Conservation (phyloP, 2,888 invertebrate species). For the Marronus borbonicus region DNA sequence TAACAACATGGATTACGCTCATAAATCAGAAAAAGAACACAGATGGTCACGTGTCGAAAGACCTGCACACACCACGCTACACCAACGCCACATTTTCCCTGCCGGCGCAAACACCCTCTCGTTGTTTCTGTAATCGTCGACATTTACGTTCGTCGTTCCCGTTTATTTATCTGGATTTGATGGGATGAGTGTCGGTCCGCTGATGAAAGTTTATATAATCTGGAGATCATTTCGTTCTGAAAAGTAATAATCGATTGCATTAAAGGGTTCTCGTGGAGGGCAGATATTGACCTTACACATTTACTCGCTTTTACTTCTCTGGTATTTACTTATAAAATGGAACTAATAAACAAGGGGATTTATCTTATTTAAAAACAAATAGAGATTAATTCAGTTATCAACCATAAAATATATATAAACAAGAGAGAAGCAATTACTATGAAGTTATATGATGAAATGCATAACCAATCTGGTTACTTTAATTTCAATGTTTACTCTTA, state of each 20-base stretch:
- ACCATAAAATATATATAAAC: no score
- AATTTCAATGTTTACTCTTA: no score
- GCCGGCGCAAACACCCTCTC: constrained; percentile 25
- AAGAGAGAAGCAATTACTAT: no score
- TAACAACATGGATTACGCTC: constrained; percentile 54
- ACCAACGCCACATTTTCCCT: constrained; percentile 20
- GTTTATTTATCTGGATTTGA: constrained; percentile 44
- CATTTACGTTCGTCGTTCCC: constrained; percentile 40
- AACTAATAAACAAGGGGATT: neutral
- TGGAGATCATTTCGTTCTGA: constrained; percentile 16
- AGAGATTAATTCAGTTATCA: no score
- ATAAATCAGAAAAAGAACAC: constrained; percentile 55
- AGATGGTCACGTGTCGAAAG: constrained; percentile 55
- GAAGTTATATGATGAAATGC: no score
- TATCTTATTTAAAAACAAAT: neutral
- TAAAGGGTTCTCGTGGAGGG: neutral
- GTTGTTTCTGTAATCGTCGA: constrained; percentile 35
- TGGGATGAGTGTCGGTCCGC: constrained; percentile 24
- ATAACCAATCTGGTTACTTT: no score
- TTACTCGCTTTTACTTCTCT: neutral
- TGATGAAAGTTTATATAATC: constrained; percentile 38
- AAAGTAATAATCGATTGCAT: constrained; percentile 27
- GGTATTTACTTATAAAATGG: neutral
- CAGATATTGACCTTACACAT: constrained; percentile 12
- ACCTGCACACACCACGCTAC: constrained; percentile 18